Conservation (phyloP, 2,888 invertebrate species). For the Caradrina kadenii region DNA sequence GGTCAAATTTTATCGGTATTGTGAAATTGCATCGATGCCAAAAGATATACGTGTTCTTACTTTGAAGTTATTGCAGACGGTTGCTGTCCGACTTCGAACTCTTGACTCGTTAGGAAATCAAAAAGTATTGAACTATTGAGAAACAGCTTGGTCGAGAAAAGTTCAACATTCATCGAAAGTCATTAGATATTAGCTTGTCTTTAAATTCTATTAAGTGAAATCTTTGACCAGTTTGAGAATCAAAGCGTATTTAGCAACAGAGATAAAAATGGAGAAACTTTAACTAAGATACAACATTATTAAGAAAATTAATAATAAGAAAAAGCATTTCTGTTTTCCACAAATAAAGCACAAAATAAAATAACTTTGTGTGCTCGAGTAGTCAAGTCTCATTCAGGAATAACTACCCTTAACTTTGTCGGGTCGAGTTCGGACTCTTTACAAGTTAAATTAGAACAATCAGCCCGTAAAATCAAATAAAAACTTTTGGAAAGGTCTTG, state of each 20-base stretch:
- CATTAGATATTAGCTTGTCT: background rate
- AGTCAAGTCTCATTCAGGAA: constrained; percentile 12
- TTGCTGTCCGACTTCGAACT: constrained; percentile 9
- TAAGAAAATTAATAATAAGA: too few relatives aligned
- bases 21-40: constrained; percentile 39
- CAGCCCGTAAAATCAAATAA: constrained; percentile 47
- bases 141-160: background rate
- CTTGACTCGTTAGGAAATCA: constrained; percentile 32
- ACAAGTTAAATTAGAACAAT: constrained; percentile 56
- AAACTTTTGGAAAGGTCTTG: constrained; percentile 37
- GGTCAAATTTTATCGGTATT: constrained; percentile 29
- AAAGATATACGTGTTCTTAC: constrained; percentile 44
- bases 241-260: background rate
- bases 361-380: constrained; percentile 12
- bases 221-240: background rate
- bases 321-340: background rate
- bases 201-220: background rate
- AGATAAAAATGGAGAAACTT: background rate
- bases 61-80: constrained; percentile 25
- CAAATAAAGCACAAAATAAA: constrained; percentile 24
- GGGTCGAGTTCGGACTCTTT: constrained; percentile 25
- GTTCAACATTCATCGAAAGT: background rate
- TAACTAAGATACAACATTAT: background rate
- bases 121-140: constrained; percentile 11
- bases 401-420: constrained; percentile 40